Evolutionary conservation across 1,140 invertebrate genomes (phyloP).

Genomic region (Cydia fagiglandana): DNA sequence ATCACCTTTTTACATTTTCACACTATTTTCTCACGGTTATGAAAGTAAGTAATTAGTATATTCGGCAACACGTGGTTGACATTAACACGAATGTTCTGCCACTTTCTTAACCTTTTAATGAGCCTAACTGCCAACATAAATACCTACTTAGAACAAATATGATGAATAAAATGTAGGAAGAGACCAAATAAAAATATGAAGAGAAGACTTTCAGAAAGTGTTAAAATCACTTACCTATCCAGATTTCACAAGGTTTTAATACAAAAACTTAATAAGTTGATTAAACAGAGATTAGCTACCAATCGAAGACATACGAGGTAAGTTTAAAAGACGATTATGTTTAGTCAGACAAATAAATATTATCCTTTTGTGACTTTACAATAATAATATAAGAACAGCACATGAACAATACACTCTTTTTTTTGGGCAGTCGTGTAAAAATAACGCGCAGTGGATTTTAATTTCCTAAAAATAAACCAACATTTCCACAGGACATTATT

Average conservation of each 20-base stretch:
- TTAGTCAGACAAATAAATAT: not conserved
- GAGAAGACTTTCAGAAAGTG: too few species aligned
- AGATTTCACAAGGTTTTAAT: too few species aligned
- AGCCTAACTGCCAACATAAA: not conserved
- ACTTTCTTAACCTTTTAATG: not conserved
- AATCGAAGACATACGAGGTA: too few species aligned
- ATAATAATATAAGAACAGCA: conserved; percentile 3
- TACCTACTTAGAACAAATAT: not conserved
- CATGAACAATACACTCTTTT: too few species aligned
- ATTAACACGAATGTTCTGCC: conserved; percentile 7
- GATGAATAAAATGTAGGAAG: not conserved
- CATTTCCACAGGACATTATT: conserved; percentile 34
- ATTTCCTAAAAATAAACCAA: conserved; percentile 28
- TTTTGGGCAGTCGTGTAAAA: too few species aligned
- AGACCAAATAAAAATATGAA: not conserved
- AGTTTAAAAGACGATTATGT: too few species aligned
- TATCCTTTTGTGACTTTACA: not conserved
- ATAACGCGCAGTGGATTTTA: not conserved
- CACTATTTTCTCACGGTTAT: conserved; percentile 49
- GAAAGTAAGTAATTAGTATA: conserved; percentile 40
- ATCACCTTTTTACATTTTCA: conserved; percentile 47
- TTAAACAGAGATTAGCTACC: too few species aligned
- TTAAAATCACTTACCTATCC: too few species aligned
- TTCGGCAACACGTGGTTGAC: conserved; percentile 17
- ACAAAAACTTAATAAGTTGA: too few species aligned